Conservation (phyloP, 2,888 invertebrate genomes). For the Dryadula phaetusa region DNA sequence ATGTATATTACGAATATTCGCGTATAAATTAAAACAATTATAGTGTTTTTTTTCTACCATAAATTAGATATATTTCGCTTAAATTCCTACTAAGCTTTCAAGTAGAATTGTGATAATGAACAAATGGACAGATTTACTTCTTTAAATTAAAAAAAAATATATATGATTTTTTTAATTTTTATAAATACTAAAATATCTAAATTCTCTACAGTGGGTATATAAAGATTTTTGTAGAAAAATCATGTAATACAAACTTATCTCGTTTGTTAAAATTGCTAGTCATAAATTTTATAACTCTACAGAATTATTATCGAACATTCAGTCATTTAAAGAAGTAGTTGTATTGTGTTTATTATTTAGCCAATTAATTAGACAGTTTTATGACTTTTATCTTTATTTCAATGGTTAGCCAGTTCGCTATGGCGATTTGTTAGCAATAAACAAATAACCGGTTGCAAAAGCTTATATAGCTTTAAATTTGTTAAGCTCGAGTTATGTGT, state of each 20-base stretch:
- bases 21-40: no score
- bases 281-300: conserved; percentile 49
- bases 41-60: no score
- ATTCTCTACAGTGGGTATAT: no score
- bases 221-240: conserved; percentile 5
- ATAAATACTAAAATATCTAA: no score
- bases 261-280: conserved; percentile 33
- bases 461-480: conserved; percentile 11
- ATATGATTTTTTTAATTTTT: no score
- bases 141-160: no score
- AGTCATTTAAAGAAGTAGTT: conserved; percentile 47
- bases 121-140: no score
- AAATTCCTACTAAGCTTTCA: no score
- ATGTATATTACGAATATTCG: no score
- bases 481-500: neutral
- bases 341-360: conserved; percentile 48
- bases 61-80: no score
- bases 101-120: no score
- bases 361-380: conserved; percentile 50
- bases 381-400: conserved; percentile 44
- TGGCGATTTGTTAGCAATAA: conserved; percentile 42
- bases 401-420: conserved; percentile 30
- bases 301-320: conserved; percentile 48
- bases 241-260: conserved; percentile 17
- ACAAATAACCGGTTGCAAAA: conserved; percentile 33